phyloP scores from a whole-genome alignment of 2,888 invertebrate species.

The Amphipyra berbera region DNA sequence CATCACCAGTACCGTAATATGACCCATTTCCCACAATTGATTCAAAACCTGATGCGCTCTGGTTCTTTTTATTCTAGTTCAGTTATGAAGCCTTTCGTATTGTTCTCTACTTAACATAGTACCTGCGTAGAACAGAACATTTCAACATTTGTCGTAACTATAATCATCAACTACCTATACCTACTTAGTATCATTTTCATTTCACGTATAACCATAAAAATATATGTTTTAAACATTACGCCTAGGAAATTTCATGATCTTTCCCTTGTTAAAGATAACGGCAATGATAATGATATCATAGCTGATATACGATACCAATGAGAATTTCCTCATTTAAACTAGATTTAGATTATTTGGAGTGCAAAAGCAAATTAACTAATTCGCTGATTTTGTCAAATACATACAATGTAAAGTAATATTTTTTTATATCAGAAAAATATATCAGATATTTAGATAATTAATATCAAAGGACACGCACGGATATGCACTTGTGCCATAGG shows the following conservation, averaged over 20 bases:
- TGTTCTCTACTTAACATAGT: neutral
- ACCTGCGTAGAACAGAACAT: neutral
- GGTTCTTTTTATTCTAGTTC: constrained; percentile 4
- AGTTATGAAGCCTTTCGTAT: neutral
- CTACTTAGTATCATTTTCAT: neutral
- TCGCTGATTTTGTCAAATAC: neutral
- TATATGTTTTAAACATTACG: constrained; percentile 3
- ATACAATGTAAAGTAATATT: too few relatives aligned
- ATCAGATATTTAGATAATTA: constrained; percentile 3
- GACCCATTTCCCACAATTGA: constrained; percentile 36
- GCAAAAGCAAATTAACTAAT: neutral
- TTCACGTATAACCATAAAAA: neutral
- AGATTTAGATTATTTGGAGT: constrained; percentile 13
- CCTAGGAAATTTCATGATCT: constrained; percentile 1
- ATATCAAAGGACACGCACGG: constrained; percentile 13
- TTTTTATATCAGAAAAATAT: too few relatives aligned
- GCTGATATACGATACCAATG: neutral
- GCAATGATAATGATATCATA: constrained; percentile 9
- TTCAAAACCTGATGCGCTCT: constrained; percentile 28
- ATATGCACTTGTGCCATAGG: constrained; percentile 8
- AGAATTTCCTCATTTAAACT: constrained; percentile 16
- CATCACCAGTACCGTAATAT: constrained; percentile 6
- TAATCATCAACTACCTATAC: neutral
- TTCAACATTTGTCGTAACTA: neutral
- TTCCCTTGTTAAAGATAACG: constrained; percentile 17